Evolutionary conservation across 2,113 vertebrate species (phyloP).

Genomic region (Kryptolebias marmoratus): DNA sequence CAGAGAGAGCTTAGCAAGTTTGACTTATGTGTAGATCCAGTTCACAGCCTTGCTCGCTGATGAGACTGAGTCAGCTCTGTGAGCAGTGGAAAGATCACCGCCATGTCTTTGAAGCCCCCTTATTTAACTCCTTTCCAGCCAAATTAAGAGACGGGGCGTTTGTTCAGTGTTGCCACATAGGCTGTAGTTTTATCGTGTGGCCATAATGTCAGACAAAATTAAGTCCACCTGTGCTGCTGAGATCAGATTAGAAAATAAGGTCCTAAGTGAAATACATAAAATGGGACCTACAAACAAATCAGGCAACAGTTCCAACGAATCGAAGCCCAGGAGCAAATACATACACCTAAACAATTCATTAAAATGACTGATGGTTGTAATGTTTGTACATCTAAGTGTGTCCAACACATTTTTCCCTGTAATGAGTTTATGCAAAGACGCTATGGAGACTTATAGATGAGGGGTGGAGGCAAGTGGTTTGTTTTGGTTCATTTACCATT

Average conservation of each 20-base stretch:
- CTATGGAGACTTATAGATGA: no score
- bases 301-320: neutral
- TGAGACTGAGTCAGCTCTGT: conserved; percentile 62
- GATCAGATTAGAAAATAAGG: neutral
- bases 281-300: conserved; percentile 9
- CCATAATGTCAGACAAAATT: conserved; percentile 1
- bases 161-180: conserved; percentile 6
- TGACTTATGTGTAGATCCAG: conserved; percentile 64
- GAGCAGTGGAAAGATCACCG: conserved; percentile 32
- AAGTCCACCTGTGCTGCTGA: conserved; percentile 2
- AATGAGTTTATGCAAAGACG: no score
- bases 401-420: no score
- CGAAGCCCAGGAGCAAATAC: neutral
- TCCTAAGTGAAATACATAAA: neutral
- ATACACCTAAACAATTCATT: no score
- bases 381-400: no score
- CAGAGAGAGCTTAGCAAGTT: conserved; percentile 58
- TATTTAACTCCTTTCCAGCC: conserved; percentile 10
- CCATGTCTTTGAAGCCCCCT: conserved; percentile 25
- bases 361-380: no score
- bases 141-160: conserved; percentile 13
- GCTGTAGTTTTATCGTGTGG: conserved; percentile 1
- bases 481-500: no score
- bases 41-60: conserved; percentile 46
- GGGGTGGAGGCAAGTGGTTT: no score